Conservation (phyloP, 1,140 invertebrate genomes). For the Helicoverpa zea region DNA sequence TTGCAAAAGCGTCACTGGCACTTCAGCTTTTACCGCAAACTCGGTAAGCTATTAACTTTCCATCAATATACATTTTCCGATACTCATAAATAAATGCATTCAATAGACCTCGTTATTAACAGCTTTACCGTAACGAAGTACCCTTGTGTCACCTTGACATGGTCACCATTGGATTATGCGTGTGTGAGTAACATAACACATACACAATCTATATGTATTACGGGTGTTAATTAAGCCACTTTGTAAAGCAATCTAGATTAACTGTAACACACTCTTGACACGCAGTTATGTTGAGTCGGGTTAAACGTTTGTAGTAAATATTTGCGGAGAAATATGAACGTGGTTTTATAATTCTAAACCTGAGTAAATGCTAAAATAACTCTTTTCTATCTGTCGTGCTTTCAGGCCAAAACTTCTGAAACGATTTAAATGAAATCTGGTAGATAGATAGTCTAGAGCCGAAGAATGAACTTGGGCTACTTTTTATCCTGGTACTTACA, state of each 20-base stretch:
- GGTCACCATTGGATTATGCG: neutral
- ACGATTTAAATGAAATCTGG: too few species aligned
- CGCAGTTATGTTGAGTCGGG: neutral
- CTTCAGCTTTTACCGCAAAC: too few species aligned
- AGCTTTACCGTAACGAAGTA: neutral
- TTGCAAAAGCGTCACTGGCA: too few species aligned
- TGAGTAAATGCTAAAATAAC: neutral
- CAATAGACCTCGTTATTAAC: neutral
- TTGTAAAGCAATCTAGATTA: constrained; percentile 22
- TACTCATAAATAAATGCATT: neutral
- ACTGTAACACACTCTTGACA: neutral
- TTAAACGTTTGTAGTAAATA: neutral
- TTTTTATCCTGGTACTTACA: too few species aligned
- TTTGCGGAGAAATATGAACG: neutral
- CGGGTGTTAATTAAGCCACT: constrained; percentile 2
- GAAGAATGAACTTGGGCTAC: too few species aligned
- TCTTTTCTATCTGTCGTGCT: too few species aligned
- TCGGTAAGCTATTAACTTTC: too few species aligned
- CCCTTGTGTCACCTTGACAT: neutral
- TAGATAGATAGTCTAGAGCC: too few species aligned
- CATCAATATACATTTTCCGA: too few species aligned
- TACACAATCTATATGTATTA: neutral
- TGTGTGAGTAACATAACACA: neutral
- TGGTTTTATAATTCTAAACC: neutral
- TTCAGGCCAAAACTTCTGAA: too few species aligned